A percentile compares a stretch with the other conserved stretches of the same genome.
Evolutionary conservation across 2,113 vertebrate genomes (phyloP).

Genomic region (Carlito syrichta): DNA sequence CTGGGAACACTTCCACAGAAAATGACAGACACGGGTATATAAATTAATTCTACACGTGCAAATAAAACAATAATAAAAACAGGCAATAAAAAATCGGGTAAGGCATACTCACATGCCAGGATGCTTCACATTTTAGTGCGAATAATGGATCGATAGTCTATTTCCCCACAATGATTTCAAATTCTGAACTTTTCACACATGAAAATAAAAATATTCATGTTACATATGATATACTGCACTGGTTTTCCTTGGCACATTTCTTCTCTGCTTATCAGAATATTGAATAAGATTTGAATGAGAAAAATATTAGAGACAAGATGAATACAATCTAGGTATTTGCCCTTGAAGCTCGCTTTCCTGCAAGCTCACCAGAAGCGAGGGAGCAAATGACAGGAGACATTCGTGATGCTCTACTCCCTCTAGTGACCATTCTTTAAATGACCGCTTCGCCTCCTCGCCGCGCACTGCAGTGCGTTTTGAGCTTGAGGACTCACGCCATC

Average conservation of each 20-base stretch:
- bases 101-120: neutral
- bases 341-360: neutral
- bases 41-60: neutral
- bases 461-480: fast-evolving
- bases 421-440: conserved; percentile 65
- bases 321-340: neutral
- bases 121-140: neutral
- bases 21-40: neutral
- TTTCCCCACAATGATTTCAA: neutral
- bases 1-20: neutral
- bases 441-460: neutral
- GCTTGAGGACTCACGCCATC: neutral
- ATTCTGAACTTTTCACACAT: neutral
- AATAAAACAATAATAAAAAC: neutral
- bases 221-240: neutral
- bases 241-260: neutral
- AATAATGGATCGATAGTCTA: conserved; percentile 6
- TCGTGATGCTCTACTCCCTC: conserved; percentile 81
- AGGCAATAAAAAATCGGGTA: neutral
- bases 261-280: neutral
- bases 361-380: neutral
- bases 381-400: conserved; percentile 42
- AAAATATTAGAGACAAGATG: neutral
- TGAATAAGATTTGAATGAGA: neutral
- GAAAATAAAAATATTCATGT: conserved; percentile 21